These are phyloP conservation scores for Drosophila mercatorum DNA, from an alignment of 2,888 invertebrate species.

Conservation along the genomic window DNA sequence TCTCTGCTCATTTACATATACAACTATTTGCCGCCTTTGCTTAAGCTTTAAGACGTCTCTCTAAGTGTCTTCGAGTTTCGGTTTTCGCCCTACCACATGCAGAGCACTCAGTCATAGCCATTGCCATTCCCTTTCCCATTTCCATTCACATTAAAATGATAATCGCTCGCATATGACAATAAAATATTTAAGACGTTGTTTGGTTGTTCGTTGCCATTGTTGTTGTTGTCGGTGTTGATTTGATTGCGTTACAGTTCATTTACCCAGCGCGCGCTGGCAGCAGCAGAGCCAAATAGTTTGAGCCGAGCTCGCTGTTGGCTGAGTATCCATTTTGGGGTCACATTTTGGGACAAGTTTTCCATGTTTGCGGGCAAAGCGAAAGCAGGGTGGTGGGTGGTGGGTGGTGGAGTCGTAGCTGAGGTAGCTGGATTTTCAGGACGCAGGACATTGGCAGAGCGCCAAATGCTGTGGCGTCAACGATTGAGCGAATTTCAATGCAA, in stretches of 20 bases:
- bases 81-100: background rate
- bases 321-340: slow-evolving; percentile 67
- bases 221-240: slow-evolving; percentile 67
- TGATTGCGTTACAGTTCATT: slow-evolving; percentile 80
- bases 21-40: background rate
- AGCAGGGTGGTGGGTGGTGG: background rate
- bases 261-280: slow-evolving; percentile 53
- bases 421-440: slow-evolving; percentile 13
- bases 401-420: background rate
- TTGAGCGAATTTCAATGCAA: slow-evolving; percentile 78
- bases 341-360: slow-evolving; percentile 67
- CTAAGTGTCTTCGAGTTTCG: too few species aligned
- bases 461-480: slow-evolving; percentile 56
- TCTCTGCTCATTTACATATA: too few species aligned
- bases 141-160: slow-evolving; percentile 34
- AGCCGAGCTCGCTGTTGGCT: slow-evolving; percentile 19
- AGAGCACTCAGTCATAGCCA: background rate
- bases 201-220: slow-evolving; percentile 18
- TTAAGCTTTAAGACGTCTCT: background rate
- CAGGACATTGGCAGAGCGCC: slow-evolving; percentile 63
- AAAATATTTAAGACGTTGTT: slow-evolving; percentile 66
- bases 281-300: slow-evolving; percentile 4
- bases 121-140: background rate
- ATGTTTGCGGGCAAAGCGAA: slow-evolving; percentile 32
- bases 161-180: slow-evolving; percentile 56